Percentiles rank a stretch among this genome's conserved stretches.
Conservation (phyloP, 2,113 vertebrate genomes). For the Ictidomys tridecemlineatus region DNA sequence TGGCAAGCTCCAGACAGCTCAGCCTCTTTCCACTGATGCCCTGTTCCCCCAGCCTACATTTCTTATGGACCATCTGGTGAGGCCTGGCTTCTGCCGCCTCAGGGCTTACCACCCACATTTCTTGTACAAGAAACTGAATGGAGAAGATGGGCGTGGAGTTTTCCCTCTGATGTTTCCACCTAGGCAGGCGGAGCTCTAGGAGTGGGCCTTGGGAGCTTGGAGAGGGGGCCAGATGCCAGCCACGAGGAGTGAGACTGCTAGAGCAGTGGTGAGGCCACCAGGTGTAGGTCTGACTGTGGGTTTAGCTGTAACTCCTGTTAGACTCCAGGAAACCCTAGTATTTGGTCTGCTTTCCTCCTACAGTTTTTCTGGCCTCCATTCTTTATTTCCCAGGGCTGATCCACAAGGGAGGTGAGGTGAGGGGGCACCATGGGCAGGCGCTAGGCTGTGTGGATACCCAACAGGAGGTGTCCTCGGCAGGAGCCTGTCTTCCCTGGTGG, state of each 20-base stretch:
- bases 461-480: neutral
- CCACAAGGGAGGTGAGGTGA: neutral
- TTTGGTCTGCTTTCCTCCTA: neutral
- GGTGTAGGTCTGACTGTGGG: neutral
- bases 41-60: neutral
- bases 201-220: neutral
- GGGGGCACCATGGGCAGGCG: accelerated
- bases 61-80: neutral
- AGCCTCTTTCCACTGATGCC: neutral
- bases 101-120: neutral
- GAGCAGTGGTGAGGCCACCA: neutral
- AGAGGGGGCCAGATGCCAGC: neutral
- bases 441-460: neutral
- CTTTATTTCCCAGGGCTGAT: neutral
- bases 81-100: neutral
- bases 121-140: neutral
- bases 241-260: too few relatives aligned
- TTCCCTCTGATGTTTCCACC: neutral
- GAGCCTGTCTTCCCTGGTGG: neutral
- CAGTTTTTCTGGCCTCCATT: neutral
- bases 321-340: neutral
- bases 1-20: neutral
- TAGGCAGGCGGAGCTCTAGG: neutral
- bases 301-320: neutral
- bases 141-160: neutral